Conservation (phyloP, 53 echinoderm and acorn worm species). For the Paelopatides confundens region DNA sequence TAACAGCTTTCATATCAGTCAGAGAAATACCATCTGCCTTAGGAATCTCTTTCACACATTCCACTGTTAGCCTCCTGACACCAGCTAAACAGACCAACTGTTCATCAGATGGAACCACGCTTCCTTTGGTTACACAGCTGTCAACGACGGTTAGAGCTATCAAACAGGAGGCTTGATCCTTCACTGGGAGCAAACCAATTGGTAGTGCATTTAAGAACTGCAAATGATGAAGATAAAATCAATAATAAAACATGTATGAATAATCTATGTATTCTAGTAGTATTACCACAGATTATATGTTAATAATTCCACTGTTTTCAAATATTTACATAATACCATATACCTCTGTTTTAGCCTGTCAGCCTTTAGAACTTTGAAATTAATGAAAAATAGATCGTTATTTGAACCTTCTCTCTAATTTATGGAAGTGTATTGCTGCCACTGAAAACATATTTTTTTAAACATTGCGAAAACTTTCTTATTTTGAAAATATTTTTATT, state of each 20-base stretch:
- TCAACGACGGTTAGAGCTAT: background rate
- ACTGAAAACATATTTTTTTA: too few species aligned
- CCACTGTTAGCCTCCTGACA: background rate
- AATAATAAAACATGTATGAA: background rate
- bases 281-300: too few species aligned
- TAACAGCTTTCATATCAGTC: background rate
- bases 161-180: conserved; percentile 8
- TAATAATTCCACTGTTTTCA: too few species aligned
- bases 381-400: too few species aligned
- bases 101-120: background rate
- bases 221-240: background rate
- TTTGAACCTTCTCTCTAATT: too few species aligned
- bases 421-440: too few species aligned
- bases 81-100: background rate
- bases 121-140: background rate
- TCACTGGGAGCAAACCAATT: background rate
- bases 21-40: background rate
- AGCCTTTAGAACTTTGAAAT: too few species aligned
- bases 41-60: conserved; percentile 2
- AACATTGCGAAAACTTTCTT: too few species aligned
- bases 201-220: background rate
- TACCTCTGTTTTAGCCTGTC: too few species aligned
- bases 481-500: too few species aligned
- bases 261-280: too few species aligned
- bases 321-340: too few species aligned